Percentiles rank a stretch among this genome's conserved stretches.
Evolutionary conservation across 2,888 invertebrate species (phyloP).

Genomic region (Cheiracanthium punctorium): DNA sequence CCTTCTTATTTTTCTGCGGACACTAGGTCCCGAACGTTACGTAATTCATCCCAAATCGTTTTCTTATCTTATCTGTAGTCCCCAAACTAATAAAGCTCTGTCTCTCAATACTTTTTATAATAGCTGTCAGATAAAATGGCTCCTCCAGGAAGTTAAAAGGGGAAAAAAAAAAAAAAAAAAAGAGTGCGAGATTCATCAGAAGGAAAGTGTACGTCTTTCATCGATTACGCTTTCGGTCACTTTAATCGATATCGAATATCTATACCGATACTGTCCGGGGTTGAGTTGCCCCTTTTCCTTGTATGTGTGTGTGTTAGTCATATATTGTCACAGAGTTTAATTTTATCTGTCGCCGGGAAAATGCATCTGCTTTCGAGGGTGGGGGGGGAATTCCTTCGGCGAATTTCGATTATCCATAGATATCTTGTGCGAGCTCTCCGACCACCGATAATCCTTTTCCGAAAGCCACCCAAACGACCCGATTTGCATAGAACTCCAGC

Average conservation of each 20-base stretch:
- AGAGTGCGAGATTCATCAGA: neutral
- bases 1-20: too few species aligned
- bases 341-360: slow-evolving; percentile 15
- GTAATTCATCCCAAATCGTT: too few species aligned
- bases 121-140: neutral
- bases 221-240: neutral
- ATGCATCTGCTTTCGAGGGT: neutral
- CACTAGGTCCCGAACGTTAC: too few species aligned
- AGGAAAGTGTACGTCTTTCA: neutral
- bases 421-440: slow-evolving; percentile 18
- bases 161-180: too few species aligned
- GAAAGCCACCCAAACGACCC: slow-evolving; percentile 59
- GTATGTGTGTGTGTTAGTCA: slow-evolving; percentile 1
- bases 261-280: neutral
- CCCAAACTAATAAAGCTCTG: neutral
- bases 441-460: slow-evolving; percentile 57
- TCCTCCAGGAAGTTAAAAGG: neutral
- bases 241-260: slow-evolving; percentile 13
- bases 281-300: neutral
- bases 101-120: neutral
- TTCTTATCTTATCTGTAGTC: too few species aligned
- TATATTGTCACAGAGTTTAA: slow-evolving; percentile 14
- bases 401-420: slow-evolving; percentile 60
- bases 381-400: slow-evolving; percentile 14
- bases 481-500: slow-evolving; percentile 62